These are phyloP conservation scores for Cottoperca gobio DNA, from an alignment of 2,797 vertebrate species.

Conservation along the genomic window DNA sequence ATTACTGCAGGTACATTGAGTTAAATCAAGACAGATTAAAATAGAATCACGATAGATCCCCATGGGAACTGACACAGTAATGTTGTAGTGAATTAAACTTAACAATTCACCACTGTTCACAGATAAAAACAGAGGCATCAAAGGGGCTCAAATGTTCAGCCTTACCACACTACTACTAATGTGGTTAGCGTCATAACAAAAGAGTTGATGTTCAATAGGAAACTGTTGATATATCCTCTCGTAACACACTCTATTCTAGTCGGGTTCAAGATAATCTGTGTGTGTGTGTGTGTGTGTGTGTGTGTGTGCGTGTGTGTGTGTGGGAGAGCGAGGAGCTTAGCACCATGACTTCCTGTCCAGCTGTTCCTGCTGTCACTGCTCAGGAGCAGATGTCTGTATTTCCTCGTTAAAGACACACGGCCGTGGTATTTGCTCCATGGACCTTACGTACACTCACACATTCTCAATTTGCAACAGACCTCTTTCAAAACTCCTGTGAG, in stretches of 20 bases:
- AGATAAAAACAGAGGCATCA: constrained; percentile 45
- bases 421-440: constrained; percentile 25
- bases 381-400: constrained; percentile 88
- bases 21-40: constrained; percentile 48
- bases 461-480: constrained; percentile 24
- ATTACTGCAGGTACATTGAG: constrained; percentile 61
- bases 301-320: constrained; percentile 32
- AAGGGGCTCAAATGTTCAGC: constrained; percentile 35
- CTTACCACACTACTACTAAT: constrained; percentile 21
- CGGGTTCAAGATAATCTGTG: constrained; percentile 87
- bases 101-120: constrained; percentile 68
- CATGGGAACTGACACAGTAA: constrained; percentile 55
- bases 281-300: constrained; percentile 30
- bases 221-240: constrained; percentile 28
- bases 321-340: constrained; percentile 40
- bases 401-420: constrained; percentile 73
- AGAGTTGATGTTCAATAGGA: constrained; percentile 31
- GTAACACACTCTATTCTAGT: constrained; percentile 61
- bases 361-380: constrained; percentile 88
- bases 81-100: constrained; percentile 50
- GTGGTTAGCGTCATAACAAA: constrained; percentile 46
- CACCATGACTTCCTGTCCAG: constrained; percentile 91
- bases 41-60: constrained; percentile 40
- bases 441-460: constrained; percentile 20
- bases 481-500: constrained; percentile 26